These are phyloP conservation scores for Sweltsa coloradensis DNA, from an alignment of 1,140 invertebrate genomes.

Conservation along the genomic window DNA sequence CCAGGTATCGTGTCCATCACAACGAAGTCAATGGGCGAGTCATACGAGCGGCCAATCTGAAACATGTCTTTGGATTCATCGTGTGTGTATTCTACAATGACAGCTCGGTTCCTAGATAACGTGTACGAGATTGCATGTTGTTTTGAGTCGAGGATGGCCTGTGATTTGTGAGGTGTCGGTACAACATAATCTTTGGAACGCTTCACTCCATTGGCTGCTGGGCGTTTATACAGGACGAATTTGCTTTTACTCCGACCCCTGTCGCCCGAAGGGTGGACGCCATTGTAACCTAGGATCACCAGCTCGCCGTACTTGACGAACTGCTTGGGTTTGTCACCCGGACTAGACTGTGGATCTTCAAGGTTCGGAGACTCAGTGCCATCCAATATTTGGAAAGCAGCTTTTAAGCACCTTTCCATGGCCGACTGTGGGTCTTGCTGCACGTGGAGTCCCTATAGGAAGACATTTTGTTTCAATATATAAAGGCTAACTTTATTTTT, in stretches of 20 bases:
- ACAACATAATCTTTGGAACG: constrained; percentile 91
- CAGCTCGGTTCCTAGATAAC: constrained; percentile 87
- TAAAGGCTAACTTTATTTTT: too few relatives aligned
- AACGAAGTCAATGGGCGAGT: constrained; percentile 96
- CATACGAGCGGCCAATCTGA: constrained; percentile 95
- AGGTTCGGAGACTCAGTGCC: too few relatives aligned
- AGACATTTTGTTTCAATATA: too few relatives aligned
- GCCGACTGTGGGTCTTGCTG: too few relatives aligned
- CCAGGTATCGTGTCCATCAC: constrained; percentile 94
- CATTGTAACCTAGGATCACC: constrained; percentile 92
- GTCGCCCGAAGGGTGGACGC: constrained; percentile 81
- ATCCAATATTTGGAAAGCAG: too few relatives aligned
- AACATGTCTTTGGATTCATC: constrained; percentile 97
- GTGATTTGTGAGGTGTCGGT: constrained; percentile 73
- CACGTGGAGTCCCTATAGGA: too few relatives aligned
- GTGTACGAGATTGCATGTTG: constrained; percentile 97
- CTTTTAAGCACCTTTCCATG: too few relatives aligned
- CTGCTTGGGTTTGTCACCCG: constrained; percentile 59
- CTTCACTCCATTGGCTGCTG: constrained; percentile 81
- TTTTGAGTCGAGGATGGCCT: constrained; percentile 81
- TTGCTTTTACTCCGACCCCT: constrained; percentile 84
- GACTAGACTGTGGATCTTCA: too few relatives aligned
- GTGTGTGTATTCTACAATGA: constrained; percentile 92
- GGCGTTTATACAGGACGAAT: constrained; percentile 78
- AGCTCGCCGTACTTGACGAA: constrained; percentile 83